phyloP scores from a whole-genome alignment of 1,140 invertebrate species.

The Saccostrea cuccullata region DNA sequence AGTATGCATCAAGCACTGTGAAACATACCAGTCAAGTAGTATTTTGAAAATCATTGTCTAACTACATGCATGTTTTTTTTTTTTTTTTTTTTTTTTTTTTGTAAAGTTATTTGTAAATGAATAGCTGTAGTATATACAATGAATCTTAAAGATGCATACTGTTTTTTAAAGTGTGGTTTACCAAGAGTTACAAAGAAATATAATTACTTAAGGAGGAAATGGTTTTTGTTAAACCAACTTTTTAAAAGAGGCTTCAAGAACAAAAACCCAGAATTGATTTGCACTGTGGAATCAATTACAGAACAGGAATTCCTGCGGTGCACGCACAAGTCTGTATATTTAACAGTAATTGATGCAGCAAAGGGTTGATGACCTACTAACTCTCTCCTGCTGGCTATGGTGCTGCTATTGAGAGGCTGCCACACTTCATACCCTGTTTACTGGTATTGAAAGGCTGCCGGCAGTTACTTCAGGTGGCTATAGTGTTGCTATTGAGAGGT shows the following conservation, averaged over 20 bases:
- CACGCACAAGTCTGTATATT: not conserved
- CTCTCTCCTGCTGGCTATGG: not conserved
- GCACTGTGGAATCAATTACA: not conserved
- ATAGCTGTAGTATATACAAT: no score
- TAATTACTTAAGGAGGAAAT: not conserved
- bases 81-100: no score
- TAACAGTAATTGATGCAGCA: not conserved
- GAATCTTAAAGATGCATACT: not conserved
- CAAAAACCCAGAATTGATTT: conserved; percentile 2
- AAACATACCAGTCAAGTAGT: no score
- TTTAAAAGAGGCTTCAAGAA: not conserved
- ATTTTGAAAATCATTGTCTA: no score
- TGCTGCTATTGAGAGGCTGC: not conserved
- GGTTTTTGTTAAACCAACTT: not conserved
- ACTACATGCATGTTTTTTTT: no score
- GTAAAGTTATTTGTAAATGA: no score
- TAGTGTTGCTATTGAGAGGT: no score
- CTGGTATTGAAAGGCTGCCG: not conserved
- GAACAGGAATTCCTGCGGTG: not conserved
- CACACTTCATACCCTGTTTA: not conserved
- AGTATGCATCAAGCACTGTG: no score
- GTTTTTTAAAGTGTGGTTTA: not conserved
- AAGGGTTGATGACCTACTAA: conserved; percentile 1
- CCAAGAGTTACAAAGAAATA: not conserved
- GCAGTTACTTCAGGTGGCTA: not conserved